Evolutionary conservation across 2,888 invertebrate species (phyloP), one percentile per base, ranked within the genome.

Genomic region (Coelogynopora nodosa): DNA sequence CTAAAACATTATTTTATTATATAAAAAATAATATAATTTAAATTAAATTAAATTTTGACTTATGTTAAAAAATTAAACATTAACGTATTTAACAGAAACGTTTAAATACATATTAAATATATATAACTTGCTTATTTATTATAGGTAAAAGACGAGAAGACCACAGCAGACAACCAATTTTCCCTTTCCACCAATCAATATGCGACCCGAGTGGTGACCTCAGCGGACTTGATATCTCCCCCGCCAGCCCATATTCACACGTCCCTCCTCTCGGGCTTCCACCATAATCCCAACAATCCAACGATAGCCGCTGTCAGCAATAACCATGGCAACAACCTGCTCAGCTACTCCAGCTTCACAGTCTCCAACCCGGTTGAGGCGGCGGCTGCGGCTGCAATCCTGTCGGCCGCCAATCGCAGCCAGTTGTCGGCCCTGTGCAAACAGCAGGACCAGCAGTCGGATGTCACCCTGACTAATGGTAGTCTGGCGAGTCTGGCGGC

Each of bases 401-500:
- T 74, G 2, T 23, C 74, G 2, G 74, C 74, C 5, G 74, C 74
- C 5, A 74, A 74, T 74, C 74, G 74, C 5, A n/a, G 18, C 10
- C 74, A 74, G 5, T 18, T 49, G 10, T 49, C 49, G 5, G 49
- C 49, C 18, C 18, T 49, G 5, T 49, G 49, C 18, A 49, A 49
- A 18, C 74, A 74, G 23, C 27, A 13, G 23, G 10, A 74, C 10
- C 74, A 74, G 74, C 74, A 74, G 74, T 23, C 5, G 18, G 74
- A 23, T 26, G 74, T 74, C 18, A 23, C 74, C 5, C 23, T 74
- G 74, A 82, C 82, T 27, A 82, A 82, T 31, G 30, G 29, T 26
- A 29, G 30, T 82, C 27, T 82, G 23, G 31, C 82, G 2, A 82
- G 29, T n/a, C 23, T 82, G 82, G 82, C 82, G 2, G 31, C 82